These are phyloP conservation scores for Periophthalmus modestus DNA, from an alignment of 2,113 vertebrate genomes.

Conservation along the genomic window DNA sequence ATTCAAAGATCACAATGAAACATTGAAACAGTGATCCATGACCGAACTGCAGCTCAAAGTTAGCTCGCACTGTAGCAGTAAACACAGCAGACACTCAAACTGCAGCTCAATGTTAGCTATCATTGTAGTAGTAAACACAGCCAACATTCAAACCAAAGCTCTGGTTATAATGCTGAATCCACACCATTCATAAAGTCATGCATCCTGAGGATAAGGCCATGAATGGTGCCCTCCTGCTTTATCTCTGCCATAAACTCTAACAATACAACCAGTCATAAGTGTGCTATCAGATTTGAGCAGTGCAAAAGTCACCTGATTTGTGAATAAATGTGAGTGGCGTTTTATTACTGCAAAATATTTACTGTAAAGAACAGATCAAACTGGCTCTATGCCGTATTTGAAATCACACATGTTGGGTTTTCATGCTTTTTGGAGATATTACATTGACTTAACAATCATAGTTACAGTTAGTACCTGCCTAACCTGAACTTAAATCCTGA, in stretches of 20 bases:
- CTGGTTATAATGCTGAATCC: background rate
- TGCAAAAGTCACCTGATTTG: background rate
- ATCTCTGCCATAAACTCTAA: background rate
- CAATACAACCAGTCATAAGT: background rate
- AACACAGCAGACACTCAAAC: background rate
- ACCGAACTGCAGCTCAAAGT: background rate
- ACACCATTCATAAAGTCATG: background rate
- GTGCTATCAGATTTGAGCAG: background rate
- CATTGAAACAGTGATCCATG: background rate
- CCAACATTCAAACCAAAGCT: no score
- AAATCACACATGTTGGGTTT: no score
- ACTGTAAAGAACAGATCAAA: no score
- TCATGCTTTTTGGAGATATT: no score
- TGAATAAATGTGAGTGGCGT: no score
- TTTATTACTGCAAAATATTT: no score
- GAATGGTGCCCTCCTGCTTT: background rate
- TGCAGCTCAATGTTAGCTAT: background rate
- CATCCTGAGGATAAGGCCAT: background rate
- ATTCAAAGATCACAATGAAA: no score
- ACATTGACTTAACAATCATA: no score
- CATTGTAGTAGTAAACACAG: background rate
- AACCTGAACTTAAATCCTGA: no score
- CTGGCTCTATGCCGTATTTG: no score
- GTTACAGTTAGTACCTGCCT: no score
- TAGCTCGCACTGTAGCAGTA: no score